A percentile compares a stretch with the other conserved stretches of the same genome.
These are phyloP conservation scores for Bacillus rossius DNA, from an alignment of 1,140 invertebrate genomes.

Conservation along the genomic window DNA sequence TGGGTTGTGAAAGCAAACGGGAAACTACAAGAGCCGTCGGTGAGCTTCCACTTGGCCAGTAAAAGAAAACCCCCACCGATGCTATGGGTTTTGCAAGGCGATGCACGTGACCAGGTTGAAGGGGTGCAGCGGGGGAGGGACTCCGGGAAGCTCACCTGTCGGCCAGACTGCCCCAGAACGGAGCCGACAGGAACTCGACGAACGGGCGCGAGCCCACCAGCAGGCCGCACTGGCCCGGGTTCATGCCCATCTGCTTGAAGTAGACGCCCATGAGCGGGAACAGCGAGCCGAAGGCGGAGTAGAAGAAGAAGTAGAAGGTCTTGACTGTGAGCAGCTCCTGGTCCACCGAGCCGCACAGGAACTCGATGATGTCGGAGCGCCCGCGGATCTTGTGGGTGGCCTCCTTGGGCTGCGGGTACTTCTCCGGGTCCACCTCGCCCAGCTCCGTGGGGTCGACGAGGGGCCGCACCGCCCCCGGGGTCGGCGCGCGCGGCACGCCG, in stretches of 20 bases:
- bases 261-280: slow-evolving; percentile 98
- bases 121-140: too few species aligned
- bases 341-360: slow-evolving; percentile 76
- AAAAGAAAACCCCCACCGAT: too few species aligned
- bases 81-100: too few species aligned
- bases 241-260: slow-evolving; percentile 99
- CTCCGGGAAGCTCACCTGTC: slow-evolving; percentile 65
- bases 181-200: slow-evolving; percentile 95
- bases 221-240: slow-evolving; percentile 89
- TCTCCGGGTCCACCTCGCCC: slow-evolving; percentile 67
- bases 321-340: slow-evolving; percentile 89
- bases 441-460: slow-evolving; percentile 65
- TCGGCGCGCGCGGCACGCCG: background rate
- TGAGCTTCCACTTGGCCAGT: too few species aligned
- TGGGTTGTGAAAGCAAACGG: too few species aligned
- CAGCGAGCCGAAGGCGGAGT: slow-evolving; percentile 96
- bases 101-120: too few species aligned
- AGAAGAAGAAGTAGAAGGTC: slow-evolving; percentile 99
- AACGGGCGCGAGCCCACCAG: slow-evolving; percentile 91
- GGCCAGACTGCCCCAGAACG: slow-evolving; percentile 95
- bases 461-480: slow-evolving; percentile 47
- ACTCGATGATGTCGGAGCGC: slow-evolving; percentile 73
- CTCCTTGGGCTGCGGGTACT: slow-evolving; percentile 74
- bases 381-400: slow-evolving; percentile 85
- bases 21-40: too few species aligned